Base-by-base conservation (phyloP, 2,888 invertebrate genomes). In the Euplagia quadripunctaria region DNA sequence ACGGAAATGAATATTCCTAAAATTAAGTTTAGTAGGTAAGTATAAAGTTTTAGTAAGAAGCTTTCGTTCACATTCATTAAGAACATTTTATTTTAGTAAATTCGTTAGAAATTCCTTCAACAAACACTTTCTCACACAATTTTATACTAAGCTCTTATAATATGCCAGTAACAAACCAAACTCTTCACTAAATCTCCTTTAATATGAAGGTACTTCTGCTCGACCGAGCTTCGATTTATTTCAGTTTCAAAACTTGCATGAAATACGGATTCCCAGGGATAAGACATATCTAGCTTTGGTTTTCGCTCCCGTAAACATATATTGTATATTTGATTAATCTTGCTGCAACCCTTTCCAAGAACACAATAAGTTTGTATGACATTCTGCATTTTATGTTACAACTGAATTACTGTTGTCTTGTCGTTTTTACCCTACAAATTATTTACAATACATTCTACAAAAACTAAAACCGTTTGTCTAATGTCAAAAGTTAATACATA, bases 401-500 rank as follows among this genome's bases (percentile, higher is more conserved):
- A 46, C 43, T 11, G 31, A 51, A 43, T 11, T n/a, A 41, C 20
- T 52, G 42, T 17, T 51, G 42, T 46, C 46, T 4, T 64, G 31
- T 31, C 31, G 14, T 61, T 12, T 31, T 61, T 61, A 49, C 49
- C 12, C 11, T 49, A 43, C 43, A 61, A 46, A 61, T 66, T n/a
- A 81, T 76, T 77, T 67, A 65, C 58, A 68, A 68, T 72, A 72
- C 72, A 52, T 75, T 77, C 61, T 71, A 42, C 65, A 74, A 64
- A 83, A 75, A 81, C 66, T 72, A 72, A 61, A 63, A 72, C 74
- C 58, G 78, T 78, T 76, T 74, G 55, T 42, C 8, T 77, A 42
- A 74, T 68, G 73, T 65, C 68, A 77, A 72, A 74, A 74, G 69
- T 71, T 31, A 63, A 74, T 75, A 63, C 63, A 71, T 58, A 67